Conservation (phyloP, 2,113 vertebrate species). For the Ctenodactylus gundi region DNA sequence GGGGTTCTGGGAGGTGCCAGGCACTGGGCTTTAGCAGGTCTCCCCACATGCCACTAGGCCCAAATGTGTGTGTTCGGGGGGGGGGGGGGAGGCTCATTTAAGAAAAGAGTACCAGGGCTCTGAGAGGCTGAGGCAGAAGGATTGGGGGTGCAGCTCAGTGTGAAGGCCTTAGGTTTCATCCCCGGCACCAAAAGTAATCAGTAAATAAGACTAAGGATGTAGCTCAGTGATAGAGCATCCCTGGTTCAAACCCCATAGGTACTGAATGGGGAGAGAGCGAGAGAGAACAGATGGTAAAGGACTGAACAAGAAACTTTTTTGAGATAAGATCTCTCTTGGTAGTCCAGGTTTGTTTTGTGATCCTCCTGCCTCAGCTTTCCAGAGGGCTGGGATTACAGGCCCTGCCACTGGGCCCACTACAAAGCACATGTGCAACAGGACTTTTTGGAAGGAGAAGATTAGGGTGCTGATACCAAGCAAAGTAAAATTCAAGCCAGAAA, state of each 20-base stretch:
- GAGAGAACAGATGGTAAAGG: background rate
- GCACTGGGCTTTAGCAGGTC: background rate
- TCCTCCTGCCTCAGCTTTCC: background rate
- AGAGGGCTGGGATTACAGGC: background rate
- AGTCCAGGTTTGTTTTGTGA: no score
- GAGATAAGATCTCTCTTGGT: no score
- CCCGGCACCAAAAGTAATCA: no score
- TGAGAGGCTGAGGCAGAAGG: no score
- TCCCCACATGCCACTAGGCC: background rate
- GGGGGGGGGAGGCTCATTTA: background rate
- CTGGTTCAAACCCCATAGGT: no score
- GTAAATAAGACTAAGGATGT: no score
- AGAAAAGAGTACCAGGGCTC: background rate
- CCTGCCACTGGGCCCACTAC: no score
- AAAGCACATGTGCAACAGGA: background rate
- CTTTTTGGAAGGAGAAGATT: background rate
- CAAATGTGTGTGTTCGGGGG: no score
- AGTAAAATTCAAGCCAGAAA: constrained; percentile 25
- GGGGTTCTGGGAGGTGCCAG: background rate
- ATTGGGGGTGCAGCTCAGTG: no score
- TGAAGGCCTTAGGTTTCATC: no score
- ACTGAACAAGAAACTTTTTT: background rate
- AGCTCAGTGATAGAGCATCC: no score
- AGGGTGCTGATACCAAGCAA: background rate
- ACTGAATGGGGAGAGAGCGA: no score